Base-by-base conservation (phyloP, 2,888 invertebrate genomes). In the Coelopa pilipes region DNA sequence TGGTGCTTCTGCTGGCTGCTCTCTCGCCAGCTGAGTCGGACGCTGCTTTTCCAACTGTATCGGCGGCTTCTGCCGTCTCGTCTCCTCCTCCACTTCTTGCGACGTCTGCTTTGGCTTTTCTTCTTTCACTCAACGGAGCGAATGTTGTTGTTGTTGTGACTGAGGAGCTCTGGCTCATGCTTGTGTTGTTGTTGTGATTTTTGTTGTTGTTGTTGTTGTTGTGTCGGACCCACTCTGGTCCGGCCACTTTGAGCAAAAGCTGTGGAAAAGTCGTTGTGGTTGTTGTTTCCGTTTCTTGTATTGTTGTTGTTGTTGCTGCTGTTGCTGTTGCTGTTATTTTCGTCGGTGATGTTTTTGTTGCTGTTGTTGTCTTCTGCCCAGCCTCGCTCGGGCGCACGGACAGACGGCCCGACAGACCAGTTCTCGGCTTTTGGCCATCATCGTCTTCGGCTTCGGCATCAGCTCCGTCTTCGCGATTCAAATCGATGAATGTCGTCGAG, bases 201-300 rank as follows among this genome's bases (percentile, higher is more conserved):
- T 34, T 34, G 34, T 34, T 34, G 34, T 34, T 34, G 34, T 34
- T 68, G 19, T 46, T 53, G 55, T 47, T 47, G 62, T 53, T 73
- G 46, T 73, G 67, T 12, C 24, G 50, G 70, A 21, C 21, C 17
- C n/a, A 12, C 45, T 57, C 60, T 47, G 50, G 49, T 15, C n/a
- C 47, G 60, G 65, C 63, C 59, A 72, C 72, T 75, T 66, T 75
- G 49, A 75, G 66, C 24, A 74, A 57, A 59, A 75, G 68, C 24
- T 75, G 77, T 74, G 77, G 71, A 75, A 75, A 68, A 67, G 69
- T 70, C 34, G 75, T 55, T 50, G 65, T 65, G 15, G 50, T 60
- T 12, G 57, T 59, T 47, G 59, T 50, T 67, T 47, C 57, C 53
- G 69, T 15, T 62, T 71, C 17, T 13, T 49, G 49, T 13, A 49